Evolutionary conservation across 2,888 invertebrate genomes (phyloP), one percentile per base, ranked within the genome.

Genomic region (Linnaemya tessellans): DNA sequence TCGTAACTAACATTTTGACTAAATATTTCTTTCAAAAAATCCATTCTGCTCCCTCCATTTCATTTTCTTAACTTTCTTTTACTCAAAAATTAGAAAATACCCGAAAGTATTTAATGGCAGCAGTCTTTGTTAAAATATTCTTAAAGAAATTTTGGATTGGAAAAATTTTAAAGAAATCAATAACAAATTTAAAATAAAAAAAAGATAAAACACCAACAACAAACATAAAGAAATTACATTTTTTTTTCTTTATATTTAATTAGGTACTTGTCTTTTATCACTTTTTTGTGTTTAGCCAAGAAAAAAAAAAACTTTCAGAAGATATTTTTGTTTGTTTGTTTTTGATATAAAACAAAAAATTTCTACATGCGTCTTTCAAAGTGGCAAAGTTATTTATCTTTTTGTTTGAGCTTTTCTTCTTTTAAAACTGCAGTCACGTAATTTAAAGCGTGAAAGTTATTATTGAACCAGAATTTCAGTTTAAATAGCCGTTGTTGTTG

Each of bases 391-490:
- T 85, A 70, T 78, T 78, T 82, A 67, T 64, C 51, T 68, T 54
- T 68, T 58, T 71, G 43, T 56, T 54, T 56, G 22, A 75, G 71
- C 60, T 60, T 77, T 73, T 80, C 78, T 78, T 75, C 62, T 75
- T 80, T 80, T 54, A 64, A 73, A 86, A 86, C 82, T 84, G 87
- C 84, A 80, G 84, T 87, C 87, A 88, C 87, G 87, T 88, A 87
- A 87, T 82, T 86, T 84, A 84, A 87, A 87, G 87, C 87, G 88
- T 87, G 88, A 88, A 88, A 88, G 88, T 88, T 88, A 86, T 88
- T 87, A 86, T 82, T 86, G 86, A 87, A 87, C 85, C 82, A 85
- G 85, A 85, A 85, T 85, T 85, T 85, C 71, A 43, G 82, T 75
- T 75, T 62, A 79, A 71, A 51, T 46, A 56, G 77, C 41, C 54